phyloP scores from a whole-genome alignment of 2,113 vertebrate species.

The Charina bottae region DNA sequence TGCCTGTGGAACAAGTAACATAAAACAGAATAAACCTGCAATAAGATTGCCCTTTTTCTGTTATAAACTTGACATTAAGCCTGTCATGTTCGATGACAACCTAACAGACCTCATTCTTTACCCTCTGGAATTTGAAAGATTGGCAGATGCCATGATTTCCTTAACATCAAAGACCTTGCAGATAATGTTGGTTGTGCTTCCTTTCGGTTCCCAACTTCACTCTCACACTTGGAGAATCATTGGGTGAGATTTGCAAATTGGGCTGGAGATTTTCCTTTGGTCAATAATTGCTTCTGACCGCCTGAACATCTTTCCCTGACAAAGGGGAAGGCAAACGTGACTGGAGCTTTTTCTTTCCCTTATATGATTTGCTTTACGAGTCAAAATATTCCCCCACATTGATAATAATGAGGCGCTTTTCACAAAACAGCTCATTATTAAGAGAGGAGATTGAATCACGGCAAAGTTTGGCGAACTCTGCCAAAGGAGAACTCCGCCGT shows the following conservation, averaged over 20 bases:
- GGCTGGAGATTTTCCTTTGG: slow-evolving; percentile 55
- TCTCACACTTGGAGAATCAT: slow-evolving; percentile 51
- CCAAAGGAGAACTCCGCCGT: slow-evolving; percentile 61
- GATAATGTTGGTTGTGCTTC: slow-evolving; percentile 74
- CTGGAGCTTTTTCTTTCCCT: slow-evolving; percentile 57
- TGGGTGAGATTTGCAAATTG: slow-evolving; percentile 53
- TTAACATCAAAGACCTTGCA: slow-evolving; percentile 80
- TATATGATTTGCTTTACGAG: slow-evolving; percentile 74
- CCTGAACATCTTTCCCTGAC: slow-evolving; percentile 70
- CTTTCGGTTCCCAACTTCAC: slow-evolving; percentile 70
- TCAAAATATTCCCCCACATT: slow-evolving; percentile 73
- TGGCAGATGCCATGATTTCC: slow-evolving; percentile 93
- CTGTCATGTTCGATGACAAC: slow-evolving; percentile 99
- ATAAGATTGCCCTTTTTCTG: slow-evolving; percentile 92
- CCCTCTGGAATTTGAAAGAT: slow-evolving; percentile 94
- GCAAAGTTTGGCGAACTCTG: slow-evolving; percentile 66
- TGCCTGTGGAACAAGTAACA: slow-evolving; percentile 89
- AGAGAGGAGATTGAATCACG: slow-evolving; percentile 66
- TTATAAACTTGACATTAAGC: slow-evolving; percentile 99
- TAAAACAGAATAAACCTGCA: slow-evolving; percentile 99
- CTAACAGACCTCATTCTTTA: slow-evolving; percentile 92
- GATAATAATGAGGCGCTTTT: slow-evolving; percentile 77
- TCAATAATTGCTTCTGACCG: slow-evolving; percentile 69
- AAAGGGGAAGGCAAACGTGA: slow-evolving; percentile 53
- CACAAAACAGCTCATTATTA: slow-evolving; percentile 72